These are phyloP conservation scores for Scartelaos histophorus DNA, from an alignment of 2,113 vertebrate genomes.

Conservation along the genomic window DNA sequence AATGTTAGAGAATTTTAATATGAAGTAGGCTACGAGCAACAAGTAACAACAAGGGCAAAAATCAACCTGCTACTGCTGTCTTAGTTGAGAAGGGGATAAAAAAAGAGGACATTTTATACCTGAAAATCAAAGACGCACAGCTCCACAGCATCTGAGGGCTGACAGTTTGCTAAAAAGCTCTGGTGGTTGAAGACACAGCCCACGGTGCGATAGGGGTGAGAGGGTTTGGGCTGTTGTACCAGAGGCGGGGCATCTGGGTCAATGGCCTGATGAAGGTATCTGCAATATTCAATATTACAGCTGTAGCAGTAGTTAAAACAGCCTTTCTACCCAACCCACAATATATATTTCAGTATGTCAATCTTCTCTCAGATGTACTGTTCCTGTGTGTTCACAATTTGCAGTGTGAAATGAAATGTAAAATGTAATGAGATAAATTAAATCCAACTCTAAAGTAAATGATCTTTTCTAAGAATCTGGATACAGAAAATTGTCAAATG, in stretches of 20 bases:
- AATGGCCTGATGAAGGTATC: conserved; percentile 86
- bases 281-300: conserved; percentile 43
- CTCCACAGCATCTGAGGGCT: conserved; percentile 89
- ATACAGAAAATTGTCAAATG: conserved; percentile 9
- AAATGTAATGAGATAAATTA: background rate
- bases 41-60: too few species aligned
- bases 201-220: conserved; percentile 87
- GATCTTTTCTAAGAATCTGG: background rate
- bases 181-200: conserved; percentile 96
- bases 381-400: too few species aligned
- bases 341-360: background rate
- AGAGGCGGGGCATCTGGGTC: conserved; percentile 86
- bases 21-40: too few species aligned
- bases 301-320: background rate
- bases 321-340: too few species aligned
- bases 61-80: background rate
- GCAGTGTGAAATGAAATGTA: too few species aligned
- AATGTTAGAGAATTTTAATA: too few species aligned
- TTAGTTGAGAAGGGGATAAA: background rate
- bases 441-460: background rate
- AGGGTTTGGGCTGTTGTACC: conserved; percentile 83
- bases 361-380: too few species aligned
- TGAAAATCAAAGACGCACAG: conserved; percentile 89
- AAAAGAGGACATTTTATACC: conserved; percentile 34
- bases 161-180: conserved; percentile 91